Conservation (phyloP, 2,797 vertebrate genomes). For the Leptatherina wallacei region DNA sequence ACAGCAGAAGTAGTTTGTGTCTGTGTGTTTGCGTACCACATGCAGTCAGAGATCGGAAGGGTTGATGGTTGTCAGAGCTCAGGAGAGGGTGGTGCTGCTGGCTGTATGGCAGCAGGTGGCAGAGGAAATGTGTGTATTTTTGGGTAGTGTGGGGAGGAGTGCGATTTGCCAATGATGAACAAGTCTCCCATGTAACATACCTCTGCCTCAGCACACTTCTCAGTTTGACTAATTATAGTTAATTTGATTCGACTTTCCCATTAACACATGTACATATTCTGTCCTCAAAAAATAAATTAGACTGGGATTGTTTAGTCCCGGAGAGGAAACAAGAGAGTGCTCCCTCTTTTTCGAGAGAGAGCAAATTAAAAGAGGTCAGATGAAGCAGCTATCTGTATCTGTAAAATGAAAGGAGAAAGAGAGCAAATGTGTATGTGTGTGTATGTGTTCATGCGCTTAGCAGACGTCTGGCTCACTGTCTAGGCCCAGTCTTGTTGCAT, state of each 20-base stretch:
- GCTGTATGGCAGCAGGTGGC: conserved; percentile 60
- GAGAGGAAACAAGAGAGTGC: conserved; percentile 78
- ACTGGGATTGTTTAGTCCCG: conserved; percentile 88
- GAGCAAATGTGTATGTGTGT: not conserved
- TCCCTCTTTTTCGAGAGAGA: conserved; percentile 60
- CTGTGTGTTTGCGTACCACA: conserved; percentile 67
- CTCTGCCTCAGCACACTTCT: conserved; percentile 74
- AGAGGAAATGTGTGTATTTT: conserved; percentile 25
- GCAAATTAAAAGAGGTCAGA: conserved; percentile 85
- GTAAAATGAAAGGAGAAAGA: conserved; percentile 74
- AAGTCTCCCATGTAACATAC: conserved; percentile 72
- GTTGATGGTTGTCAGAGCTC: conserved; percentile 71
- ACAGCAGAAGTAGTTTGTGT: conserved; percentile 66
- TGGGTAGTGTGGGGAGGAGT: conserved; percentile 21
- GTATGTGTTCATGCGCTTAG: conserved; percentile 18
- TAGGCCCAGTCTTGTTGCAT: conserved; percentile 60
- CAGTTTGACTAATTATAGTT: conserved; percentile 86
- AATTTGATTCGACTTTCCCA: conserved; percentile 85
- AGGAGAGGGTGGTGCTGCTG: conserved; percentile 40
- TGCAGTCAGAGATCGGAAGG: conserved; percentile 63
- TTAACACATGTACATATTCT: conserved; percentile 88
- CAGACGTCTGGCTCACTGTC: conserved; percentile 72
- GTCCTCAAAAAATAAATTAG: conserved; percentile 88
- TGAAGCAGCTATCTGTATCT: conserved; percentile 78
- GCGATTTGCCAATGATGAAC: conserved; percentile 50